Base-by-base conservation (phyloP, 1,140 invertebrate species). In the Cyclargus thomasi region DNA sequence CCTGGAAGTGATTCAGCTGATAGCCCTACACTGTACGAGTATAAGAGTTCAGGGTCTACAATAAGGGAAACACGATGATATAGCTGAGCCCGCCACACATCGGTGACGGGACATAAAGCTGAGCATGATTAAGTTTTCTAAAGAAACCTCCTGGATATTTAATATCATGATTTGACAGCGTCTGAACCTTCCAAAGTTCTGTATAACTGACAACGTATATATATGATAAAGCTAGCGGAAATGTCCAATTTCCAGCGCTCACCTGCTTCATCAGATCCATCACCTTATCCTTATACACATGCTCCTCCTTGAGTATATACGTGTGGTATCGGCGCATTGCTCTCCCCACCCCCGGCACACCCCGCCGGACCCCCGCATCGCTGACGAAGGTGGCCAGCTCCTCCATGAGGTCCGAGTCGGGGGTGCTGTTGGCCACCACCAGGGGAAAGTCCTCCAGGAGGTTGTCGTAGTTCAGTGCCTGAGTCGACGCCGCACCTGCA, bases 361-460 rank as follows among this genome's bases (percentile, higher is more conserved):
- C 53, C 10, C 23, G n/a, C 20, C 47, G 64, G 1, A 68, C 17
- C 11, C 53, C 64, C 11, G 71, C 10, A 5, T 72, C 23, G 10
- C 35, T 55, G 2, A 73, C 64, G 65, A 69, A 75, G 3, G 64
- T 69, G 8, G 47, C 16, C 1, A 62, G 47, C 8, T 67, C 64
- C 5, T 69, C 63, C 1, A 57, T 1, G 18, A 72, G n/a, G 14
- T 67, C 55, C 1, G 67, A 63, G 11, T 72, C 73, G 16, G 73
- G 68, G 39, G 70, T 64, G 29, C 70, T 72, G 17, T 62, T 65
- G 14, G 64, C 6, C 8, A 17, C 3, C 5, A 17, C 39, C 39
- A 47, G 39, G 11, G 39, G 39, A 11, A 47, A 47, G 39, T 47
- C 39, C 39, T 11, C 39, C 39, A 47, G 11, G 5, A 16, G 39